Evolutionary conservation across 2,888 invertebrate species (phyloP).

Genomic region (Drosophila gaucha): DNA sequence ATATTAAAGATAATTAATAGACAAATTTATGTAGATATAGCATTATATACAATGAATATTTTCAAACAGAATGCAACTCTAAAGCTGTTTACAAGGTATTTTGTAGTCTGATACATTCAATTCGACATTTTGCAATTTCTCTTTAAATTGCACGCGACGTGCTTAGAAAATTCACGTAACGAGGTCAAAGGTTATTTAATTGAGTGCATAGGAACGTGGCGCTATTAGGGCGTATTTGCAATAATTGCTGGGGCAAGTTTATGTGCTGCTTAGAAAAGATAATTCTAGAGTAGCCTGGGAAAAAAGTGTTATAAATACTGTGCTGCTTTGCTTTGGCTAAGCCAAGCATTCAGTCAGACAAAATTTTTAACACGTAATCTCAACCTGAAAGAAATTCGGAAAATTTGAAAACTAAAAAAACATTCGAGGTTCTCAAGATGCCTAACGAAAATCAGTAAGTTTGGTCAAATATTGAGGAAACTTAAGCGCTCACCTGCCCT

Average conservation of each 20-base stretch:
- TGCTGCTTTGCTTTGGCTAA: background rate
- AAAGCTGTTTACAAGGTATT: background rate
- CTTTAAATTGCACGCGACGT: constrained; percentile 1
- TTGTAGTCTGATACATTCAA: too few species aligned
- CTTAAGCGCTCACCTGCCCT: too few species aligned
- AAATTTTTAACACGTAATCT: constrained; percentile 31
- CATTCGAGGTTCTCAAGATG: constrained; percentile 33
- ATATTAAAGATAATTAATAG: background rate
- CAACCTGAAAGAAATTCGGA: constrained; percentile 1
- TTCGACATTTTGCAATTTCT: background rate
- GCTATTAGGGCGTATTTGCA: constrained; percentile 4
- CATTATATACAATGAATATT: too few species aligned
- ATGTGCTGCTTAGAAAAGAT: background rate
- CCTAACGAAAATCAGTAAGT: constrained; percentile 24
- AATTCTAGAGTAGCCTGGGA: constrained; percentile 10
- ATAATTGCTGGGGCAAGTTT: constrained; percentile 9
- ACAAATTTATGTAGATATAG: too few species aligned
- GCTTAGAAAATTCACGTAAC: constrained; percentile 13
- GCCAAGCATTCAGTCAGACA: background rate
- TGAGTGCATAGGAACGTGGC: constrained; percentile 5
- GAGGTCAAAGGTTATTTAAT: constrained; percentile 24
- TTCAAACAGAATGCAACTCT: too few species aligned
- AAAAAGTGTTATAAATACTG: background rate
- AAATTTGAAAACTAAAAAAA: background rate
- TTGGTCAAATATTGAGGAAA: too few species aligned